These are phyloP conservation scores for Punctoribates punctum DNA, from an alignment of 2,888 invertebrate genomes.

Conservation along the genomic window DNA sequence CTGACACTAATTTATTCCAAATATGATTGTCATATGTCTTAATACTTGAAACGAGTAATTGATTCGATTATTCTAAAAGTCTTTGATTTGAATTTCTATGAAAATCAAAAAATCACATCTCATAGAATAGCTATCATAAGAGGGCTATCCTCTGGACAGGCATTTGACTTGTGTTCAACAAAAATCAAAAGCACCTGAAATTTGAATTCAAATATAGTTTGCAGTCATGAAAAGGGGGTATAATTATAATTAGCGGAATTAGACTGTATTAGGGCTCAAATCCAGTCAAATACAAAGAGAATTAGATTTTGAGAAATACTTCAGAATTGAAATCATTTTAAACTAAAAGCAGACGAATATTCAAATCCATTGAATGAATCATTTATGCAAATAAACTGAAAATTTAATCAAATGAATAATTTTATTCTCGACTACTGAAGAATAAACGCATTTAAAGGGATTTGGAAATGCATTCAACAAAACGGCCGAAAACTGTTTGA, in stretches of 20 bases:
- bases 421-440: not conserved
- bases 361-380: conserved; percentile 10
- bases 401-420: not conserved
- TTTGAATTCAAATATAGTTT: no score
- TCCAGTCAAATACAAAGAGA: no score
- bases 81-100: not conserved
- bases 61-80: not conserved
- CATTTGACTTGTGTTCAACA: no score
- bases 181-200: no score
- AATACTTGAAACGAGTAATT: not conserved
- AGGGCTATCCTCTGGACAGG: no score
- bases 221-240: no score
- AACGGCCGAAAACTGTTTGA: not conserved
- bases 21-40: conserved; percentile 25
- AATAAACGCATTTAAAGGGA: not conserved
- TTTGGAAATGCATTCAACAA: not conserved
- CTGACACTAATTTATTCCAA: conserved; percentile 24
- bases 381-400: not conserved
- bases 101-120: not conserved
- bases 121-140: no score
- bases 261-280: no score
- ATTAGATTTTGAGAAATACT: no score
- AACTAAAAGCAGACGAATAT: not conserved
- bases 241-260: no score
- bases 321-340: not conserved